Base-by-base conservation (phyloP, 2,888 invertebrate genomes). In the Cordilura impudica region DNA sequence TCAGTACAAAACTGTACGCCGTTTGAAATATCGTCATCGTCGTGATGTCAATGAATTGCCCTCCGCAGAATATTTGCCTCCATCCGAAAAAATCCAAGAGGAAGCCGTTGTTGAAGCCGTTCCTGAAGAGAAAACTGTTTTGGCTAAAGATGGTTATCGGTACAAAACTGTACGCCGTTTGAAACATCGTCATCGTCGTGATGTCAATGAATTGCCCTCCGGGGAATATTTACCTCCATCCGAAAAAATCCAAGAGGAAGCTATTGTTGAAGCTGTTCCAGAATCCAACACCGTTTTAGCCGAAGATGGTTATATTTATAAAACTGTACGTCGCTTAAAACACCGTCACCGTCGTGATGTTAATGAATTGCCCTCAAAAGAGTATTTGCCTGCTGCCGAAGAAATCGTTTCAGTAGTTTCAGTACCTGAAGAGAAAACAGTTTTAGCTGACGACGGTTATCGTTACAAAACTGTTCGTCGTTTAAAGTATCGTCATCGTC, bases 101-200 rank as follows among this genome's bases (percentile, higher is more conserved):
- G 82, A 83, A 66, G 63, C 51, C 6, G 80, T 82, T 12, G 78
- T 16, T 18, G 76, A 83, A 6, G 83, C 84, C 45, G 69, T 18
- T 5, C 29, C 45, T 6, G 81, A 79, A 14, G 79, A 79, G 14
- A 47, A 74, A 14, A 78, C 83, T 16, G 70, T 82, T 10, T 67
- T 85, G 43, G 83, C 83, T 75, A 84, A 88, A 83, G 87, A 88
- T 84, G 88, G 88, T 35, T 88, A 88, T 82, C 88, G 88, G 71
- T 88, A 88, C 86, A 88, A 88, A 83, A 86, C 87, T 51, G 86
- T 88, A 8, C 87, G 85, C 75, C 86, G 86, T 47, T 81, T 84
- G 14, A 81, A 81, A 19, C 80, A 81, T 21, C 82, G 84, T 21
- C 63, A 71, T 0, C 84, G 84, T 31, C 83, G 83, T 47, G 83